Evolutionary conservation across 2,797 vertebrate genomes (phyloP), one percentile per base, ranked within the genome.

Genomic region (Chiloscyllium punctatum): DNA sequence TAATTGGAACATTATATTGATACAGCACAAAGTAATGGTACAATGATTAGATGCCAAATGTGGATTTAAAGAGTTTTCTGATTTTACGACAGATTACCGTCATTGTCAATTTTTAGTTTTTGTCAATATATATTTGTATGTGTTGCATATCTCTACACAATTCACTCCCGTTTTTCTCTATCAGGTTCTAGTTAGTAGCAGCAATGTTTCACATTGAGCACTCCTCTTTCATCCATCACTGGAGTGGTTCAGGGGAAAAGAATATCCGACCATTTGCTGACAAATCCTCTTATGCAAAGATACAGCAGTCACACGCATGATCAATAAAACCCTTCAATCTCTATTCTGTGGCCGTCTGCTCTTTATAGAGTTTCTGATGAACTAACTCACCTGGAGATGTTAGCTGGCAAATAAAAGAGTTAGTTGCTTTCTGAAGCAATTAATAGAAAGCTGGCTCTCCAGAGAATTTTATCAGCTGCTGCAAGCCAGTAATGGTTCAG

Each of bases 371-470:
- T 57, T 77, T 21, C 69, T 77, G 94, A 74, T 74, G 94, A 51
- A 74, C 77, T 74, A 95, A 95, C 94, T 95, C 94, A 95, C 94
- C 94, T 95, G 94, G 94, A 74, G 71, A 95, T 53, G 27, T 74
- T 74, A 33, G 94, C 94, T 72, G 42, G 72, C 71, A 94, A 72
- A 94, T 94, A 94, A 74, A 94, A 53, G 94, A 74, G 42, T 77
- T 77, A 13, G 94, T 27, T 95, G 94, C 13, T 95, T 77, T 74
- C 71, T 13, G 71, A 95, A 53, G 94, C 71, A 95, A 95, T 95
- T 95, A 95, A 95, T 95, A 48, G 69, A 95, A 92, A 92, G 66
- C 90, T 92, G 66, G 21, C 62, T 21, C n/a, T 37, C n/a, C 21
- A 8, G 90, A 92, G 90, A 37, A 69, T 92, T 77, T 77, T 74